These are phyloP conservation scores for Bucorvus abyssinicus DNA, from an alignment of 2,797 vertebrate species.

Conservation along the genomic window DNA sequence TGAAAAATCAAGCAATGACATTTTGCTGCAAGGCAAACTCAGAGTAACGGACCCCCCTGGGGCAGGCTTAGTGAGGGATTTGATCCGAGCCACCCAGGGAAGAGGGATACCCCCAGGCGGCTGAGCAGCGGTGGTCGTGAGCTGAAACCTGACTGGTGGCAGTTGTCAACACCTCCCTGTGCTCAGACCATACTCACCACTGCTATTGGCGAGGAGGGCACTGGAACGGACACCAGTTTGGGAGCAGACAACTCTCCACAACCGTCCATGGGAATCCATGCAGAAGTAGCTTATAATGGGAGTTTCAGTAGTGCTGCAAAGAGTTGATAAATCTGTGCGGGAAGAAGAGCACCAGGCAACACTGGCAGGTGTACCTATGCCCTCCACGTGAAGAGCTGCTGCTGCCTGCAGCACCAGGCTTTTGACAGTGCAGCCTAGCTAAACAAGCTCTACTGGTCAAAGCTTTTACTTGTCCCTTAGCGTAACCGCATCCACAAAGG, in stretches of 20 bases:
- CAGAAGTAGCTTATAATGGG: neutral
- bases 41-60: neutral
- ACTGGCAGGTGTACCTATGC: neutral
- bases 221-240: neutral
- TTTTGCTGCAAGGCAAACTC: neutral
- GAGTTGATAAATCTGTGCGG: neutral
- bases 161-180: neutral
- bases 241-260: neutral
- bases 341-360: neutral
- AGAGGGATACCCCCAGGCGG: neutral
- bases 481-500: neutral
- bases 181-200: neutral
- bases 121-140: neutral
- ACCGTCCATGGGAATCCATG: neutral
- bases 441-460: neutral
- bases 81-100: neutral
- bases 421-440: neutral
- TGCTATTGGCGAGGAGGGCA: neutral
- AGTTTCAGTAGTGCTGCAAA: neutral
- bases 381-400: neutral
- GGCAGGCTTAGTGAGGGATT: neutral
- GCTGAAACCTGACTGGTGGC: neutral
- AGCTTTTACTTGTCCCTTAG: slow-evolving; percentile 6
- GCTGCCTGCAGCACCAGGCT: neutral
- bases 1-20: neutral